phyloP scores from a whole-genome alignment of 2,888 invertebrate genomes.

The Drosophila picticornis region DNA sequence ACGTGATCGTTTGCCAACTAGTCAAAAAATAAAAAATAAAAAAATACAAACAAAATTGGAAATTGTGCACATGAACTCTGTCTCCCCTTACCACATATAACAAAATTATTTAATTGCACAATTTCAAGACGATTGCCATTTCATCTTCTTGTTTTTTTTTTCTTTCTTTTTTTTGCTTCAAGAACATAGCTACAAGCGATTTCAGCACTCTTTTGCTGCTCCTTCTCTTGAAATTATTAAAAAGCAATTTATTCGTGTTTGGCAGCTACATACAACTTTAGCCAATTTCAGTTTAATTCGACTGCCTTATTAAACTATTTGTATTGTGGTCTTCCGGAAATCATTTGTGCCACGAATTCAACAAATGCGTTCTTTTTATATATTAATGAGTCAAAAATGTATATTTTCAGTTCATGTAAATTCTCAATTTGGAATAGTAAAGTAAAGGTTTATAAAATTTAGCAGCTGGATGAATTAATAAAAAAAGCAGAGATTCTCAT shows the following conservation, averaged over 20 bases:
- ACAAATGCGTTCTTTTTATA: no score
- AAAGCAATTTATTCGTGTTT: slow-evolving; percentile 54
- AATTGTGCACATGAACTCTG: slow-evolving; percentile 64
- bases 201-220: slow-evolving; percentile 21
- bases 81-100: slow-evolving; percentile 9
- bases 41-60: neutral
- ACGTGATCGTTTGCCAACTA: slow-evolving; percentile 49
- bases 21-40: neutral
- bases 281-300: slow-evolving; percentile 36
- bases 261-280: slow-evolving; percentile 17
- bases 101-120: slow-evolving; percentile 63
- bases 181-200: slow-evolving; percentile 54
- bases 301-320: slow-evolving; percentile 6
- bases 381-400: neutral
- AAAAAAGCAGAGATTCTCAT: neutral
- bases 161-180: slow-evolving; percentile 6
- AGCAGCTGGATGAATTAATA: neutral
- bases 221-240: slow-evolving; percentile 56
- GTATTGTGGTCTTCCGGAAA: slow-evolving; percentile 11
- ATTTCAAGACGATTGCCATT: slow-evolving; percentile 60
- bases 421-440: neutral
- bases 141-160: slow-evolving; percentile 20
- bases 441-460: neutral
- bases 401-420: neutral
- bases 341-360: slow-evolving; percentile 3